Evolutionary conservation across 2,113 vertebrate species (phyloP).

Genomic region (Psettodes erumei): DNA sequence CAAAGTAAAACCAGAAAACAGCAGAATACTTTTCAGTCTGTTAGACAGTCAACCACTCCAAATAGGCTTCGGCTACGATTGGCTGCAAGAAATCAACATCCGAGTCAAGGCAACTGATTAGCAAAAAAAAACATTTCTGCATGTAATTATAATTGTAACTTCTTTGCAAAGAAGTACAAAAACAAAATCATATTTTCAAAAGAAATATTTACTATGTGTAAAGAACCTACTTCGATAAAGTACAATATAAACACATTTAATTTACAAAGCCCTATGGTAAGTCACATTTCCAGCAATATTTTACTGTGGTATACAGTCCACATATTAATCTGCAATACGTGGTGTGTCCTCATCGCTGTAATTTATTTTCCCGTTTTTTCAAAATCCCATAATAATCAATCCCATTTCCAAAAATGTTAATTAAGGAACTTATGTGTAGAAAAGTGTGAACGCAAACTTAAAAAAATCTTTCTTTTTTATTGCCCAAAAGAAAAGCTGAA

Average conservation of each 20-base stretch:
- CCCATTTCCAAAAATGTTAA: not conserved
- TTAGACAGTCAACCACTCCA: not conserved
- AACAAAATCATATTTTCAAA: conserved; percentile 16
- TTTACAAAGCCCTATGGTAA: conserved; percentile 37
- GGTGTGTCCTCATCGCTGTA: not conserved
- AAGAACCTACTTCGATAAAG: conserved; percentile 43
- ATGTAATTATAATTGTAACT: not conserved
- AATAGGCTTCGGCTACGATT: not conserved
- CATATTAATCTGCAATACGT: conserved; percentile 14
- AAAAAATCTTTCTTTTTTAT: not conserved
- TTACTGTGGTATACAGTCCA: not conserved
- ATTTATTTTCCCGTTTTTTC: not conserved
- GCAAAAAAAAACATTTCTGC: not conserved
- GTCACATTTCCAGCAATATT: conserved; percentile 22
- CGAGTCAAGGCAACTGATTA: not conserved
- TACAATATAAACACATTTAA: conserved; percentile 55
- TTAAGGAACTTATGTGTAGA: not conserved
- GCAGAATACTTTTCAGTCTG: not conserved
- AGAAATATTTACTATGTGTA: conserved; percentile 37
- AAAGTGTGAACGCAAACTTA: not conserved
- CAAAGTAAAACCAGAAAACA: not conserved
- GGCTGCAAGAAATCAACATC: not conserved
- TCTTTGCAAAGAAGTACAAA: conserved; percentile 8
- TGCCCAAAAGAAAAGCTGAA: conserved; percentile 14
- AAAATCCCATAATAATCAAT: not conserved